These are phyloP conservation scores for Lasioglossum morio DNA, from an alignment of 2,888 invertebrate genomes.

Conservation along the genomic window DNA sequence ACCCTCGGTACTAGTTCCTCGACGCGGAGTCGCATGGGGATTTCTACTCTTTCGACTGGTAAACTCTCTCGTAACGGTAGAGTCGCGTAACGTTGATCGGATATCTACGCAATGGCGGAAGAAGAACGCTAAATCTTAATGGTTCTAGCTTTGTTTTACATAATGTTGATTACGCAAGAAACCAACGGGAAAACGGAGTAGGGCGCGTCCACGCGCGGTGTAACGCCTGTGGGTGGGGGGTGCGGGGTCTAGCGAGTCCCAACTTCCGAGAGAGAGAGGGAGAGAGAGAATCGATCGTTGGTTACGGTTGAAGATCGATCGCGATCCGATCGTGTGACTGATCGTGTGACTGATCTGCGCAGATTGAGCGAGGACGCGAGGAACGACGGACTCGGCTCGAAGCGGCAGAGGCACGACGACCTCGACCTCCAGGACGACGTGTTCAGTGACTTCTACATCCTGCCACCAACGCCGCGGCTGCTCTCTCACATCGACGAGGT, in stretches of 20 bases:
- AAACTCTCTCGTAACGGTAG: neutral
- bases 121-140: conserved; percentile 8
- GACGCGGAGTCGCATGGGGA: neutral
- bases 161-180: conserved; percentile 39
- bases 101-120: conserved; percentile 1
- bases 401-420: conserved; percentile 86
- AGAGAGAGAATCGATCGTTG: neutral
- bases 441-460: conserved; percentile 89
- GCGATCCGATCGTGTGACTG: neutral
- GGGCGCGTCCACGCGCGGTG: neutral
- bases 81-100: neutral
- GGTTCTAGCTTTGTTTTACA: conserved; percentile 39
- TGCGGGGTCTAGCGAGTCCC: neutral
- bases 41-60: neutral
- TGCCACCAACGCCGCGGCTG: conserved; percentile 89
- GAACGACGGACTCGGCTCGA: conserved; percentile 74
- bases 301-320: neutral
- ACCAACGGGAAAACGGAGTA: conserved; percentile 10
- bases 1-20: neutral
- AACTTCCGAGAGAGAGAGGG: neutral
- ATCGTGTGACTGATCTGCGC: neutral
- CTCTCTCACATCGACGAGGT: conserved; percentile 89
- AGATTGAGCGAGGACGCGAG: conserved; percentile 79
- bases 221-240: conserved; percentile 4
- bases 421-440: conserved; percentile 90